Evolutionary conservation across 2,888 invertebrate species (phyloP).

Genomic region (Zonitis immaculata): DNA sequence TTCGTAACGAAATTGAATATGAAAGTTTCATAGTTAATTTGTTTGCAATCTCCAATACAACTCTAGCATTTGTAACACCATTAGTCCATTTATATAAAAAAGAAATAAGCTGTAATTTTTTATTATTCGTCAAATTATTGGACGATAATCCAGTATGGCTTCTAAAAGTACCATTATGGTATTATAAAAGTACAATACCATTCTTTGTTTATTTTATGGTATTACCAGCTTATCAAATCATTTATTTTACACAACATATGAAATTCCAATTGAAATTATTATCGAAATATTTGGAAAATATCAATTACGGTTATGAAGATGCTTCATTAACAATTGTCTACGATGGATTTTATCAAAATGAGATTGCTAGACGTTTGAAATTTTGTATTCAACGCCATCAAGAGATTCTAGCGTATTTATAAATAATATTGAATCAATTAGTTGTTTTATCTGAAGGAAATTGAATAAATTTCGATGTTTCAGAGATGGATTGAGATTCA

Average conservation of each 20-base stretch:
- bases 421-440: too few relatives aligned
- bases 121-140: background rate
- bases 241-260: background rate
- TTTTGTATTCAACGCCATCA: background rate
- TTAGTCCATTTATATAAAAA: background rate
- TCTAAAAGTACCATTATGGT: background rate
- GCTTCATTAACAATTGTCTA: background rate
- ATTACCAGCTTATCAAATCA: background rate
- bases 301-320: background rate
- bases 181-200: background rate
- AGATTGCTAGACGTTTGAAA: background rate
- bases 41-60: background rate
- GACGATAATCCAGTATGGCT: background rate
- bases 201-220: background rate
- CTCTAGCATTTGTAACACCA: background rate
- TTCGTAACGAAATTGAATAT: background rate
- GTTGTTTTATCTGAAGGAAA: too few relatives aligned
- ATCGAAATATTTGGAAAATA: background rate
- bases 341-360: background rate
- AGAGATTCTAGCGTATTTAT: too few relatives aligned
- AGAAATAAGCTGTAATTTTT: background rate
- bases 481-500: background rate
- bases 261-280: background rate
- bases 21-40: background rate
- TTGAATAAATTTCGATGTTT: background rate